Percentiles rank a stretch among this genome's conserved stretches.
phyloP scores from a whole-genome alignment of 2,888 invertebrate species.

The Eupithecia exiguata region DNA sequence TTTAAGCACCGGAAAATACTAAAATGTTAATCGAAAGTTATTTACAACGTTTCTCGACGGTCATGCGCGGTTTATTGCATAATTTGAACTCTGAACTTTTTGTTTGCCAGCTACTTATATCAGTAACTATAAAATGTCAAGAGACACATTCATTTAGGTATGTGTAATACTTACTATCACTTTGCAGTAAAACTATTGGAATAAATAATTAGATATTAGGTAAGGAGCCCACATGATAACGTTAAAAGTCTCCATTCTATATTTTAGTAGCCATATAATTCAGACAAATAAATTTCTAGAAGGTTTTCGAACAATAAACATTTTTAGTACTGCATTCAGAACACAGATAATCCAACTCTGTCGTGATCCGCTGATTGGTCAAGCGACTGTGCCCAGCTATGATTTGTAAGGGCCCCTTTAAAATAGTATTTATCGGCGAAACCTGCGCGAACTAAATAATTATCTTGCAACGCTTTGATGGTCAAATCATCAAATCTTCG shows the following conservation, averaged over 20 bases:
- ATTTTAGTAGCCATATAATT: background rate
- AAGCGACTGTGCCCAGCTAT: background rate
- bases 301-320: background rate
- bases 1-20: background rate
- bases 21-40: constrained; percentile 1
- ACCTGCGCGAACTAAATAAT: background rate
- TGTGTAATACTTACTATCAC: background rate
- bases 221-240: background rate
- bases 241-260: background rate
- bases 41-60: background rate
- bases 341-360: background rate
- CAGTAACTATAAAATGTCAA: background rate
- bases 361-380: background rate
- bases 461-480: background rate
- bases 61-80: background rate
- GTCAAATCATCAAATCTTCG: background rate
- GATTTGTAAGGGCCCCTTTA: background rate
- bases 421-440: background rate
- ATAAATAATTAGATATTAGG: background rate
- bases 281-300: background rate
- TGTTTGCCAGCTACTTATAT: background rate
- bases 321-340: background rate
- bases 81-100: constrained; percentile 5
- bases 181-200: background rate
- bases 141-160: background rate